phyloP scores from a whole-genome alignment of 2,888 invertebrate species.

The Lithophane socia region DNA sequence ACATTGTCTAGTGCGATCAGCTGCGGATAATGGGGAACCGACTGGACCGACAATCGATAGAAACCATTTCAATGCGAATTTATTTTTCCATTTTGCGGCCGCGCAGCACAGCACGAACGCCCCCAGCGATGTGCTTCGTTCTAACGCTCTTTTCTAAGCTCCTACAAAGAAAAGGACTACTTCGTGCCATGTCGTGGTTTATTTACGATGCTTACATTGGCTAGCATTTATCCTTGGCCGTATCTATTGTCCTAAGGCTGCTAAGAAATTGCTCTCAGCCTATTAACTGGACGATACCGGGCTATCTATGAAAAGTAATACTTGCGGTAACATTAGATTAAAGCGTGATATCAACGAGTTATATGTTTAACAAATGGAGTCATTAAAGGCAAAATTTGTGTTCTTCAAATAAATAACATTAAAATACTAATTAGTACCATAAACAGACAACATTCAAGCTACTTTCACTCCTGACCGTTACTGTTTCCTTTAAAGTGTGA shows the following conservation, averaged over 20 bases:
- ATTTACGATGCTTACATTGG: conserved; percentile 82
- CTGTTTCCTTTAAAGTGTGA: conserved; percentile 65
- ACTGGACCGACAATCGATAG: conserved; percentile 83
- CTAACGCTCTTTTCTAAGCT: conserved; percentile 86
- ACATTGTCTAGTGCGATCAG: conserved; percentile 88
- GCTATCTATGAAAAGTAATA: conserved; percentile 47
- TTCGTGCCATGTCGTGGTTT: conserved; percentile 77
- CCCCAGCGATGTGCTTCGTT: conserved; percentile 82
- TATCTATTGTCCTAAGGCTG: conserved; percentile 73
- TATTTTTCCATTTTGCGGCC: conserved; percentile 82
- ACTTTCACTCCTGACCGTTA: conserved; percentile 70
- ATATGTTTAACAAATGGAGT: conserved; percentile 10
- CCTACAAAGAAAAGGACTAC: conserved; percentile 78
- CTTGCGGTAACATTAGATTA: conserved; percentile 34
- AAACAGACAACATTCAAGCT: conserved; percentile 29
- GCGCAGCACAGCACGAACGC: conserved; percentile 80
- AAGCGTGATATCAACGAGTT: conserved; percentile 19
- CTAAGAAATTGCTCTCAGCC: conserved; percentile 58
- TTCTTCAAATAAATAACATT: conserved; percentile 19
- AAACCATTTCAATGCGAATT: conserved; percentile 87
- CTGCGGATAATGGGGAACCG: conserved; percentile 87
- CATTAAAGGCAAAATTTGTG: conserved; percentile 19
- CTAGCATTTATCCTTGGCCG: conserved; percentile 77
- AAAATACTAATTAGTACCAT: conserved; percentile 7
- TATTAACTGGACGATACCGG: conserved; percentile 55